These are phyloP conservation scores for Sebastes jordani DNA, from an alignment of 2,797 vertebrate genomes.

Conservation along the genomic window DNA sequence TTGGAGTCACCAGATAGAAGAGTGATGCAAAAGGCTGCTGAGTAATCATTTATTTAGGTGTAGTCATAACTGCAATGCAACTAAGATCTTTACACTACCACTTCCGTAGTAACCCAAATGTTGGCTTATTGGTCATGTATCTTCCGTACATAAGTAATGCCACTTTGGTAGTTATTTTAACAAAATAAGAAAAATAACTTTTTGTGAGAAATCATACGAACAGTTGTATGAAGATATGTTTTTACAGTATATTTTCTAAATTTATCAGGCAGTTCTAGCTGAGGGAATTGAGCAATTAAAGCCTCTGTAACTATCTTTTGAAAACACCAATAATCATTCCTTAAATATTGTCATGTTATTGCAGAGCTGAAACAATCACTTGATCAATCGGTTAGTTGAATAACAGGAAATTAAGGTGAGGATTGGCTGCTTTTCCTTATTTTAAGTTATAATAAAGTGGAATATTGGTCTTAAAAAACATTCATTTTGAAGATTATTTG, in stretches of 20 bases:
- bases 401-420: accelerated
- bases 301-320: not conserved
- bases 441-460: not conserved
- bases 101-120: no score
- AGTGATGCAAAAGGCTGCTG: not conserved
- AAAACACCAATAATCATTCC: not conserved
- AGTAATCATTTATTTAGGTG: not conserved
- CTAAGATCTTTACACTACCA: not conserved
- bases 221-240: no score
- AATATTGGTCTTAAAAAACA: not conserved
- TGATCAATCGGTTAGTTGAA: not conserved
- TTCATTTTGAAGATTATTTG: not conserved
- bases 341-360: not conserved
- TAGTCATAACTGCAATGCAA: not conserved
- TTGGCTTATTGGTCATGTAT: no score
- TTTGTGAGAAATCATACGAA: not conserved
- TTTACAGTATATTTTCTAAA: not conserved
- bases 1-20: not conserved
- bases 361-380: not conserved
- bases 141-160: no score
- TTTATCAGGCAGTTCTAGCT: not conserved
- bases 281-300: not conserved
- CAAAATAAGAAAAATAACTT: not conserved
- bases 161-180: no score
- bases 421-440: not conserved